Evolutionary conservation across 2,113 vertebrate species (phyloP).

Genomic region (Mobula birostris): DNA sequence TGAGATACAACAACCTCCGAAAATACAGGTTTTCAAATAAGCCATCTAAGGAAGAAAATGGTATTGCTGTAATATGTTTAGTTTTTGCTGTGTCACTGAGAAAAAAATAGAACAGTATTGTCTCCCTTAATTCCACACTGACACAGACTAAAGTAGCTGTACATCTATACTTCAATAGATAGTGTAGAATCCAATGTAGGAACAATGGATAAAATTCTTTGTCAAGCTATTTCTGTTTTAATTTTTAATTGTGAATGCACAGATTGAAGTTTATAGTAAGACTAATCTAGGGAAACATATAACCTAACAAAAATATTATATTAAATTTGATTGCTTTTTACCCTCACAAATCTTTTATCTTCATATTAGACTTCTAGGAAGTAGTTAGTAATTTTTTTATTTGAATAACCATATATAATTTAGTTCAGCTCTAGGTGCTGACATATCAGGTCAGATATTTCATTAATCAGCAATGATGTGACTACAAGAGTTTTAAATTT

Average conservation of each 20-base stretch:
- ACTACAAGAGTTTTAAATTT: no score
- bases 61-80: background rate
- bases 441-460: background rate
- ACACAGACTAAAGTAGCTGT: background rate
- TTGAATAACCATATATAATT: background rate
- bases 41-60: background rate
- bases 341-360: background rate
- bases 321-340: background rate
- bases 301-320: background rate
- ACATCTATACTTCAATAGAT: background rate
- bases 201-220: background rate
- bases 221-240: background rate
- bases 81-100: background rate
- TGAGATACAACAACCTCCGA: background rate
- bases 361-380: background rate
- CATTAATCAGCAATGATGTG: background rate
- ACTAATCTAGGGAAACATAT: background rate
- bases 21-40: slow-evolving; percentile 16
- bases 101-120: background rate
- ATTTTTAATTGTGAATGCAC: background rate
- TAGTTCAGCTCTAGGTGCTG: background rate
- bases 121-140: background rate
- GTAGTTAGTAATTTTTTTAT: background rate
- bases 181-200: background rate
- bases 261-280: background rate